Percentiles rank a stretch among this genome's conserved stretches.
Evolutionary conservation across 2,113 vertebrate species (phyloP).

Genomic region (Melanostigma gelatinosum): DNA sequence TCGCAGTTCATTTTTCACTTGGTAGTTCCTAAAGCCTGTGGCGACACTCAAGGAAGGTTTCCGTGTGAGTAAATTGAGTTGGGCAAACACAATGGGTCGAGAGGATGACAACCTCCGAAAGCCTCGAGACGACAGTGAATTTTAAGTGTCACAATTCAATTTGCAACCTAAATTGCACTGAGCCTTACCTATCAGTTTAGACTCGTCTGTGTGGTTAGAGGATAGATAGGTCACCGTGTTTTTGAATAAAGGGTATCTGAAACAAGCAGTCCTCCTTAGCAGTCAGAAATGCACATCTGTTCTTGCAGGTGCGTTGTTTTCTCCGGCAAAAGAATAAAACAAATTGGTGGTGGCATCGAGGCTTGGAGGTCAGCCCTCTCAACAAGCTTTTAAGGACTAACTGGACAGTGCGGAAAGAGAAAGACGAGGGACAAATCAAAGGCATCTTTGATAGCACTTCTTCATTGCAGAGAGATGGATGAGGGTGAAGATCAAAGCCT

Average conservation of each 20-base stretch:
- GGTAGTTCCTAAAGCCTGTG: slow-evolving; percentile 54
- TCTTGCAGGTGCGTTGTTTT: too few relatives aligned
- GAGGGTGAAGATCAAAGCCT: too few relatives aligned
- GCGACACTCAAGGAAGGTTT: slow-evolving; percentile 47
- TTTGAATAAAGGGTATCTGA: slow-evolving; percentile 5
- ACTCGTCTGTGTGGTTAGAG: slow-evolving; percentile 4
- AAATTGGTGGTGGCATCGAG: too few relatives aligned
- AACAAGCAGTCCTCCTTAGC: background rate
- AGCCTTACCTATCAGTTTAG: slow-evolving; percentile 19
- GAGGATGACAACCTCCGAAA: slow-evolving; percentile 35
- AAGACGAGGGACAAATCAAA: background rate
- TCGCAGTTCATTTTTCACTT: slow-evolving; percentile 49
- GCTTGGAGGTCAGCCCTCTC: too few relatives aligned
- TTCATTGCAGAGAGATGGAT: too few relatives aligned
- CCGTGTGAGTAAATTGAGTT: slow-evolving; percentile 50
- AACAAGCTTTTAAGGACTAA: too few relatives aligned
- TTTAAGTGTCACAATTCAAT: slow-evolving; percentile 59
- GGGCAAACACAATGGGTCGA: slow-evolving; percentile 30
- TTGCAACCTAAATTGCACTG: slow-evolving; percentile 30
- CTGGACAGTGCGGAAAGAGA: too few relatives aligned
- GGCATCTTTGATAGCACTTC: background rate
- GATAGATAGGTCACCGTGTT: slow-evolving; percentile 23
- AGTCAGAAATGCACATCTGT: background rate
- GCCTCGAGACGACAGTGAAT: slow-evolving; percentile 29
- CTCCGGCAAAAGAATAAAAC: too few relatives aligned